Evolutionary conservation across 2,888 invertebrate species (phyloP).

Genomic region (Drosophila acutilabella): DNA sequence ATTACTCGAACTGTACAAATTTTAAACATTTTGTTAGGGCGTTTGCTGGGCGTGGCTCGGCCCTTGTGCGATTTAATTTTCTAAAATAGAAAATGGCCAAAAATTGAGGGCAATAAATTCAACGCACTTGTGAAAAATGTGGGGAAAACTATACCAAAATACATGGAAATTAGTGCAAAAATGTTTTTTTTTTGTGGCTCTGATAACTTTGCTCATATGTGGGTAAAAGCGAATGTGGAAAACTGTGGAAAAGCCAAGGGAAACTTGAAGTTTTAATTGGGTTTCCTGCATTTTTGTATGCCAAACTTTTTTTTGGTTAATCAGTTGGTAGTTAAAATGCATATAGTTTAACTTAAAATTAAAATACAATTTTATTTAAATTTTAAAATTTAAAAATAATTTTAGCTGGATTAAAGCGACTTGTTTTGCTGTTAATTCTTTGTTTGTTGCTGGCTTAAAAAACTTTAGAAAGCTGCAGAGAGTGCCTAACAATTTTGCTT

Average conservation of each 20-base stretch:
- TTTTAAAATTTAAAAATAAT: no score
- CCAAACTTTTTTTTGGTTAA: not conserved
- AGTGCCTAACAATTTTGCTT: conserved; percentile 20
- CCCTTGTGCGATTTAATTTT: conserved; percentile 27
- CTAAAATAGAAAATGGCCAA: conserved; percentile 30
- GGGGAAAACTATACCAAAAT: conserved; percentile 5
- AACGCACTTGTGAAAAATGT: conserved; percentile 12
- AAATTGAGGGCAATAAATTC: conserved; percentile 39
- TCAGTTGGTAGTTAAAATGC: not conserved
- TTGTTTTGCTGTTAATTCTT: not conserved
- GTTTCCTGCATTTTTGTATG: not conserved
- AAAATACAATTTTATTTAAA: no score
- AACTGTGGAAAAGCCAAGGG: not conserved
- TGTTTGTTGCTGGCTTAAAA: conserved; percentile 8
- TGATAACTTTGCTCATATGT: conserved; percentile 49
- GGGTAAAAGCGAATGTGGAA: conserved; percentile 1
- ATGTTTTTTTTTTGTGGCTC: conserved; percentile 31
- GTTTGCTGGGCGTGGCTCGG: conserved; percentile 19
- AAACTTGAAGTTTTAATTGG: conserved; percentile 49
- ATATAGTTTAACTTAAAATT: no score
- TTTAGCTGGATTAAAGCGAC: no score
- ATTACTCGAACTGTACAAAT: conserved; percentile 42
- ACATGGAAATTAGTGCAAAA: conserved; percentile 46
- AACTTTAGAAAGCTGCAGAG: conserved; percentile 32
- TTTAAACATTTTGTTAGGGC: conserved; percentile 31